These are phyloP conservation scores for Bujurquina vittata DNA, from an alignment of 2,113 vertebrate genomes.

Conservation along the genomic window DNA sequence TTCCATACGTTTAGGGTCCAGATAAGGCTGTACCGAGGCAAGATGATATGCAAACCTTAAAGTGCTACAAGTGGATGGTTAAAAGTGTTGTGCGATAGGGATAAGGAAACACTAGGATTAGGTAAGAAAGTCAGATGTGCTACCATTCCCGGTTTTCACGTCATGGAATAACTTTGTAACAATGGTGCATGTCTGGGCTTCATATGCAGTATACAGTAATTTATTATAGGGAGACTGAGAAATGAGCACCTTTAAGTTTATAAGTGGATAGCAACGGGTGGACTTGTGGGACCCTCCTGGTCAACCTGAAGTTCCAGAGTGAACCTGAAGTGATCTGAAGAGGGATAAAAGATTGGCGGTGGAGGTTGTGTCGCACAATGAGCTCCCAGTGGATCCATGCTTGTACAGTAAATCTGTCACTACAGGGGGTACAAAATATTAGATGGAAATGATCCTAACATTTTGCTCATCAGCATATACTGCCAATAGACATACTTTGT, in stretches of 20 bases:
- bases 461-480: background rate
- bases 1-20: background rate
- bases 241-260: background rate
- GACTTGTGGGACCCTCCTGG: background rate
- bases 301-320: background rate
- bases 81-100: background rate
- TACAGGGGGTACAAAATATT: background rate
- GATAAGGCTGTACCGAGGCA: background rate
- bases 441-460: background rate
- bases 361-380: no score
- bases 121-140: background rate
- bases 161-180: background rate
- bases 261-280: background rate
- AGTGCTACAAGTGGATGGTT: background rate
- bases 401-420: background rate
- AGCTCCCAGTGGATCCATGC: background rate
- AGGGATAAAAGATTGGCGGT: background rate
- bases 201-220: background rate
- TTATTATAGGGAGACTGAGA: background rate
- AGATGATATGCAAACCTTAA: no score
- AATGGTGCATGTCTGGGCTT: rapidly evolving
- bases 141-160: background rate
- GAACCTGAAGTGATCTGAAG: background rate
- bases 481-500: background rate
- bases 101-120: background rate